Evolutionary conservation across 2,797 vertebrate species (phyloP).

Genomic region (Hephaestus fuliginosus): DNA sequence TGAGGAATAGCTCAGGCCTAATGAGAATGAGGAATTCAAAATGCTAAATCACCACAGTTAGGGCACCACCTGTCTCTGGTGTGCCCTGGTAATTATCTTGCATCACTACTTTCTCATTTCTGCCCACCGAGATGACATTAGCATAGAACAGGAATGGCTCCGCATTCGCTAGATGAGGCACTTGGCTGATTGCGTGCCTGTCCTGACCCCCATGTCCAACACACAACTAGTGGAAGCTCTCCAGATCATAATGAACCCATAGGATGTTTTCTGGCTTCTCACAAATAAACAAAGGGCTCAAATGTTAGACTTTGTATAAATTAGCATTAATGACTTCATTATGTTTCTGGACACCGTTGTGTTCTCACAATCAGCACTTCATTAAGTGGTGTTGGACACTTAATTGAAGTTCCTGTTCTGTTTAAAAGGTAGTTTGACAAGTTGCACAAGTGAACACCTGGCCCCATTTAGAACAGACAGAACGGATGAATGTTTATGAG

Average conservation of each 20-base stretch:
- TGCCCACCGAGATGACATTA: slow-evolving; percentile 80
- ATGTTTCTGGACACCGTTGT: slow-evolving; percentile 75
- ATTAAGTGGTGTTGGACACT: slow-evolving; percentile 78
- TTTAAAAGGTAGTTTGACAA: slow-evolving; percentile 78
- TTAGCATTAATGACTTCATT: slow-evolving; percentile 85
- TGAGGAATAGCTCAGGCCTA: slow-evolving; percentile 65
- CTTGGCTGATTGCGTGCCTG: slow-evolving; percentile 74
- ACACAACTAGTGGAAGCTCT: slow-evolving; percentile 68
- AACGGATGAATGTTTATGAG: slow-evolving; percentile 68
- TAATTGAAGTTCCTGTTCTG: slow-evolving; percentile 83
- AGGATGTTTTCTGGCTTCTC: slow-evolving; percentile 80
- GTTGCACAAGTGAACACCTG: slow-evolving; percentile 71
- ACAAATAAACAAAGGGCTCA: slow-evolving; percentile 84
- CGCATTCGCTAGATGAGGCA: slow-evolving; percentile 66
- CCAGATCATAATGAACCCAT: slow-evolving; percentile 79
- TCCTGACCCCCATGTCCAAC: slow-evolving; percentile 77
- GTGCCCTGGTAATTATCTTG: slow-evolving; percentile 81
- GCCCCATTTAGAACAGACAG: slow-evolving; percentile 57
- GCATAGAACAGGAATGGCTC: slow-evolving; percentile 72
- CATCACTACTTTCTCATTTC: slow-evolving; percentile 79
- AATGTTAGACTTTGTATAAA: slow-evolving; percentile 85
- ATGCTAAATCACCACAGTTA: slow-evolving; percentile 79
- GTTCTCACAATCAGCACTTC: slow-evolving; percentile 77
- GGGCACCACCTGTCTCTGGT: slow-evolving; percentile 79
- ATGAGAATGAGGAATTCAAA: slow-evolving; percentile 76